These are phyloP conservation scores for Drosophila meridionalis DNA, from an alignment of 2,888 invertebrate species.

Conservation along the genomic window DNA sequence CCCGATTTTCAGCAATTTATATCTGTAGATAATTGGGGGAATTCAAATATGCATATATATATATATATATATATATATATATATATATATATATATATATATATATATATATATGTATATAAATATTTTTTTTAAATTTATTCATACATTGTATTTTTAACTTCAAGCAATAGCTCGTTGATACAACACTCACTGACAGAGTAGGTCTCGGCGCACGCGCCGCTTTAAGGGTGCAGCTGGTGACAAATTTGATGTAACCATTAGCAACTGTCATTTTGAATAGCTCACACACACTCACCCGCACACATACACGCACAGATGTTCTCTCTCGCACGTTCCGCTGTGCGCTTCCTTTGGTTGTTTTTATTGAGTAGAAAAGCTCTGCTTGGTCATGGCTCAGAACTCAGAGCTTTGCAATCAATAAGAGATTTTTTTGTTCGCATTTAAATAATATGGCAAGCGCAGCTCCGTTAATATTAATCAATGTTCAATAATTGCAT, in stretches of 20 bases:
- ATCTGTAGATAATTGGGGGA: too few relatives aligned
- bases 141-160: too few relatives aligned
- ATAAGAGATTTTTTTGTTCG: slow-evolving; percentile 51
- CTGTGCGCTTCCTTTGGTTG: slow-evolving; percentile 19
- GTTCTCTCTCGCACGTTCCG: neutral
- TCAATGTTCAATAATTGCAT: slow-evolving; percentile 5
- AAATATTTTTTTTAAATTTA: too few relatives aligned
- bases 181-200: neutral
- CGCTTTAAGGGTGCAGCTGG: slow-evolving; percentile 41
- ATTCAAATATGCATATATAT: too few relatives aligned
- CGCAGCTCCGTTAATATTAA: slow-evolving; percentile 12
- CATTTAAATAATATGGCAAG: slow-evolving; percentile 32
- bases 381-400: slow-evolving; percentile 30
- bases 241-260: slow-evolving; percentile 31
- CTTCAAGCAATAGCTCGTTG: slow-evolving; percentile 8
- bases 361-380: slow-evolving; percentile 36
- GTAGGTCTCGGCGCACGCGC: slow-evolving; percentile 45
- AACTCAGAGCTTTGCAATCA: slow-evolving; percentile 53
- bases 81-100: too few relatives aligned
- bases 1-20: neutral
- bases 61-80: too few relatives aligned
- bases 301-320: neutral
- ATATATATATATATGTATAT: too few relatives aligned
- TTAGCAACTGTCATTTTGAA: slow-evolving; percentile 45
- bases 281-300: slow-evolving; percentile 4